Conservation (phyloP, 2,797 vertebrate species). For the Ciconia nigra region DNA sequence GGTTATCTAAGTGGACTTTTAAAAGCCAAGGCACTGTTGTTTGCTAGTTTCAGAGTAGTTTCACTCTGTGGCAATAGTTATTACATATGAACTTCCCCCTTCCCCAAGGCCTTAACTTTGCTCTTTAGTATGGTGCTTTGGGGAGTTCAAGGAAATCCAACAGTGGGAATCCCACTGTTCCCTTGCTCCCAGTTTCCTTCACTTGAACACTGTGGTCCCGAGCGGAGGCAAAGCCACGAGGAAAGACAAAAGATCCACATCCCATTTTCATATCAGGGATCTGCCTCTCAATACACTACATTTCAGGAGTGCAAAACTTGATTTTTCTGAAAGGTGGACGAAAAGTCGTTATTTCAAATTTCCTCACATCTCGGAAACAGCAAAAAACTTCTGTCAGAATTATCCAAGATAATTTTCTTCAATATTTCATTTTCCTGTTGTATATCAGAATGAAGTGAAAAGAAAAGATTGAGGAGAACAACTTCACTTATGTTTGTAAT, state of each 20-base stretch:
- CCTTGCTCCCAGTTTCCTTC: neutral
- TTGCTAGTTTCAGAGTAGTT: too few species aligned
- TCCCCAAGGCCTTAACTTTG: neutral
- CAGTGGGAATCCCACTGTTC: neutral
- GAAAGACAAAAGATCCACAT: neutral
- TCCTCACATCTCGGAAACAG: neutral
- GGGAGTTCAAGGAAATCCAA: neutral
- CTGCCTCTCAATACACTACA: accelerated
- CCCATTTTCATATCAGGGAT: neutral
- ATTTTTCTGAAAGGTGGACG: neutral
- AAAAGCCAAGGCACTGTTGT: accelerated
- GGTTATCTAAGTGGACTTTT: neutral
- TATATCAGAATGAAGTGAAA: neutral
- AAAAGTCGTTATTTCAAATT: neutral
- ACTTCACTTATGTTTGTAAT: neutral
- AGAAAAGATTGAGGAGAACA: neutral
- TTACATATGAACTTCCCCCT: neutral
- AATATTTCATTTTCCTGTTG: neutral
- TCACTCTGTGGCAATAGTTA: too few species aligned
- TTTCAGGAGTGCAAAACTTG: neutral
- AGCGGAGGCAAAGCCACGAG: neutral
- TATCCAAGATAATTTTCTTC: neutral
- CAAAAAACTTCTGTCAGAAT: neutral
- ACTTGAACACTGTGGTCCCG: neutral
- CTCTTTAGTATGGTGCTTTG: neutral